Percentiles rank a stretch among this genome's conserved stretches.
Conservation (phyloP, 1,140 invertebrate genomes). For the Chironomus tepperi region DNA sequence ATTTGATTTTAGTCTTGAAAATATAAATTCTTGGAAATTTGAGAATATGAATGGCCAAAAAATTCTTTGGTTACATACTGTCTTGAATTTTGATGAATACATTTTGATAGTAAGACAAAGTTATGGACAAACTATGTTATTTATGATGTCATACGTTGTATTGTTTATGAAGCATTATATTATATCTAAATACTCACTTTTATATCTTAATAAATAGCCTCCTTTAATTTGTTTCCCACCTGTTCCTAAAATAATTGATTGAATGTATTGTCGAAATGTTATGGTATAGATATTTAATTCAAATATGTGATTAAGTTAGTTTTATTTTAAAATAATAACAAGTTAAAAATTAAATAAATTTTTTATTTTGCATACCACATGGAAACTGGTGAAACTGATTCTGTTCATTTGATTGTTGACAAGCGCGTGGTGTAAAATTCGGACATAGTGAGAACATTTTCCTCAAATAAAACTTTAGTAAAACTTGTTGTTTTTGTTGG, state of each 20-base stretch:
- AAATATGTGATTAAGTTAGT: neutral
- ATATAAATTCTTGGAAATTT: too few species aligned
- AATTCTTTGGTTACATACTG: too few species aligned
- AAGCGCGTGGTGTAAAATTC: neutral
- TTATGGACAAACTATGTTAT: too few species aligned
- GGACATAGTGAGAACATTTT: conserved; percentile 14
- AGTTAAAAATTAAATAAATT: neutral
- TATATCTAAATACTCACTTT: conserved; percentile 54
- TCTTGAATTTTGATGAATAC: conserved; percentile 34
- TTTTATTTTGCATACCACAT: neutral
- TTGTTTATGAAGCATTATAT: too few species aligned
- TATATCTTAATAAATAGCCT: conserved; percentile 54
- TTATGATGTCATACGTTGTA: too few species aligned
- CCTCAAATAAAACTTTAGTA: too few species aligned
- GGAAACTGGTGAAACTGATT: neutral
- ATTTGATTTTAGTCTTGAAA: too few species aligned
- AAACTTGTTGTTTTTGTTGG: too few species aligned
- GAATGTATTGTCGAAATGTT: neutral
- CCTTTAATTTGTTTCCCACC: conserved; percentile 54
- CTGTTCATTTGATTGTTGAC: neutral
- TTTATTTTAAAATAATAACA: neutral
- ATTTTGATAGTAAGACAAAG: too few species aligned
- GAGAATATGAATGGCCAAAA: too few species aligned
- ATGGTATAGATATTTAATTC: neutral
- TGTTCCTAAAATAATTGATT: conserved; percentile 44